These are phyloP conservation scores for Melanogrammus aeglefinus DNA, from an alignment of 2,797 vertebrate genomes.

Conservation along the genomic window DNA sequence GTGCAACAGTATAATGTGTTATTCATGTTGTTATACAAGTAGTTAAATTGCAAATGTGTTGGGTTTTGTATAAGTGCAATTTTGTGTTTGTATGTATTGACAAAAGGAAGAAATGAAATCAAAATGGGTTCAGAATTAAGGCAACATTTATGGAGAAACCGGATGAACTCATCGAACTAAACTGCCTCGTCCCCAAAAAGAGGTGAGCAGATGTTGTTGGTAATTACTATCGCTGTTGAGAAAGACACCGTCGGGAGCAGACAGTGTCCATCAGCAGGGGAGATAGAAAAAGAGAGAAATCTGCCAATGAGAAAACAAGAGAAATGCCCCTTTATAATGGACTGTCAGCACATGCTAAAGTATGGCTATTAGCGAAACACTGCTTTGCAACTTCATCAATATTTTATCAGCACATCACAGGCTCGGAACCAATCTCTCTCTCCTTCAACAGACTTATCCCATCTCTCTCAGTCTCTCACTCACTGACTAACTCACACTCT, in stretches of 20 bases:
- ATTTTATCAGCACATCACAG: conserved; percentile 59
- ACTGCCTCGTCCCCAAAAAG: conserved; percentile 27
- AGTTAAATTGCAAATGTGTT: background rate
- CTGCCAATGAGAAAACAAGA: conserved; percentile 39
- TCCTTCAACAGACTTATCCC: conserved; percentile 23
- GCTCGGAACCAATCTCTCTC: conserved; percentile 32
- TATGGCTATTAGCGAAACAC: conserved; percentile 63
- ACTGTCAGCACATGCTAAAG: conserved; percentile 60
- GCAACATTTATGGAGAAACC: background rate
- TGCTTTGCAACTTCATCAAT: conserved; percentile 67
- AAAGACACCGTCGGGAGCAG: conserved; percentile 24
- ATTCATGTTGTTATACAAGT: background rate
- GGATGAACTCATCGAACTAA: background rate
- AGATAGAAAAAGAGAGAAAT: conserved; percentile 23
- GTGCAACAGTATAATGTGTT: background rate
- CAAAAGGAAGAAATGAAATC: background rate
- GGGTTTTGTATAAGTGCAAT: background rate
- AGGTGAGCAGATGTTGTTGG: conserved; percentile 43
- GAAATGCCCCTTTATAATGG: conserved; percentile 43
- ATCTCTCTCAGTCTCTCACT: conserved; percentile 11
- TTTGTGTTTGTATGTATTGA: no score
- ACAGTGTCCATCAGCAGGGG: conserved; percentile 24
- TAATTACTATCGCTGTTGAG: conserved; percentile 50
- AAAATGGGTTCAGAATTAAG: background rate
- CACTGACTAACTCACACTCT: background rate